Evolutionary conservation across 2,888 invertebrate species (phyloP).

Genomic region (Teleiodes luculella): DNA sequence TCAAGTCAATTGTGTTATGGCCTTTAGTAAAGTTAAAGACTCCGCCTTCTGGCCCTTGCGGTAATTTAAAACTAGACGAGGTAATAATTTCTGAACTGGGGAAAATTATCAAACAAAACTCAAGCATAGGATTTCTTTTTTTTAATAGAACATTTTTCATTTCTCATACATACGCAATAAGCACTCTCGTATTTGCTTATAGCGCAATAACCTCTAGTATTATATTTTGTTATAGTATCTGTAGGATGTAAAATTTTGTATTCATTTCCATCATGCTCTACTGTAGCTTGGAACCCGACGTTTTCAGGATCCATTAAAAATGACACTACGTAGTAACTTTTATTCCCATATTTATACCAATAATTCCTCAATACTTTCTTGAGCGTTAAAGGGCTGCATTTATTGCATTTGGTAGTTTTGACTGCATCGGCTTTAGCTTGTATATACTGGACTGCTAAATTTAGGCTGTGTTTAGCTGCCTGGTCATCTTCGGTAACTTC

Average conservation of each 20-base stretch:
- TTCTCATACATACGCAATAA: conserved; percentile 45
- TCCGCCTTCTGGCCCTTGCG: no score
- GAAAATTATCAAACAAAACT: background rate
- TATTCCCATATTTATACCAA: conserved; percentile 52
- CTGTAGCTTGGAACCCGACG: conserved; percentile 82
- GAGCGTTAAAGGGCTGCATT: conserved; percentile 73
- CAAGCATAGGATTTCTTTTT: background rate
- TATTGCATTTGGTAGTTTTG: conserved; percentile 42
- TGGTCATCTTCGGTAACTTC: conserved; percentile 17
- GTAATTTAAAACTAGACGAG: no score
- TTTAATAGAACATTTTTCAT: conserved; percentile 18
- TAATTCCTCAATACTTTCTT: conserved; percentile 66
- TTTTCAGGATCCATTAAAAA: conserved; percentile 81
- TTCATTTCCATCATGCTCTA: conserved; percentile 56
- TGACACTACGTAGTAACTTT: conserved; percentile 77
- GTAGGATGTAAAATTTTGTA: conserved; percentile 74
- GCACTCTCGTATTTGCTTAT: conserved; percentile 34
- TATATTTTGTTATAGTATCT: conserved; percentile 55
- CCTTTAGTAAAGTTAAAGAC: no score
- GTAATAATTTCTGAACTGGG: no score
- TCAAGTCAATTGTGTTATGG: no score
- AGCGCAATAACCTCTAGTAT: conserved; percentile 43
- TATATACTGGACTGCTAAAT: conserved; percentile 45
- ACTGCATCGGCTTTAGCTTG: conserved; percentile 33
- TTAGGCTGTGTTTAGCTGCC: background rate